Evolutionary conservation across 2,113 vertebrate genomes (phyloP).

Genomic region (Chlamydotis undulata): DNA sequence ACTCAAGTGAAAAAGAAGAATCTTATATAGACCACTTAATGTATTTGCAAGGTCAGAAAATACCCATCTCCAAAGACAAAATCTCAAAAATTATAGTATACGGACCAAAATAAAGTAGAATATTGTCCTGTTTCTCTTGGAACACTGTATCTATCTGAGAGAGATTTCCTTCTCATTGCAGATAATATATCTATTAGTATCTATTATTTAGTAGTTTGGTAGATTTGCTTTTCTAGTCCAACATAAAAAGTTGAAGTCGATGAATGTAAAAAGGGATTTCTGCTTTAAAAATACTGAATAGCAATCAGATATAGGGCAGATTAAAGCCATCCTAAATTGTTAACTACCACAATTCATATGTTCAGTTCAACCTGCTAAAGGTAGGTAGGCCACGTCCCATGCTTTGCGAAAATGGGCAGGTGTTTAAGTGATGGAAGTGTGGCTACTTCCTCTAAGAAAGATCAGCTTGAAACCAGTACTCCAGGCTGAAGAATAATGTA

Average conservation of each 20-base stretch:
- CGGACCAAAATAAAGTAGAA: background rate
- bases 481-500: background rate
- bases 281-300: background rate
- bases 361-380: background rate
- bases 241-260: background rate
- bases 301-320: background rate
- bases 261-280: background rate
- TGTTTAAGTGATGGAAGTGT: background rate
- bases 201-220: background rate
- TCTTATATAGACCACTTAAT: background rate
- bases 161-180: background rate
- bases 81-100: background rate
- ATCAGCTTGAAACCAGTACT: background rate
- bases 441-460: background rate
- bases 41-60: background rate
- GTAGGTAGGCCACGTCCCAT: background rate
- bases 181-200: background rate
- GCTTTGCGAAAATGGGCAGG: background rate
- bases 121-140: background rate
- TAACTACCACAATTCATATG: background rate
- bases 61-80: background rate
- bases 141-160: background rate
- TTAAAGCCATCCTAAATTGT: background rate
- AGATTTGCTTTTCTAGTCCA: background rate
- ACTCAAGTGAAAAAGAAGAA: background rate